Evolutionary conservation across 2,888 invertebrate species (phyloP).

Genomic region (Leistus spinibarbis): DNA sequence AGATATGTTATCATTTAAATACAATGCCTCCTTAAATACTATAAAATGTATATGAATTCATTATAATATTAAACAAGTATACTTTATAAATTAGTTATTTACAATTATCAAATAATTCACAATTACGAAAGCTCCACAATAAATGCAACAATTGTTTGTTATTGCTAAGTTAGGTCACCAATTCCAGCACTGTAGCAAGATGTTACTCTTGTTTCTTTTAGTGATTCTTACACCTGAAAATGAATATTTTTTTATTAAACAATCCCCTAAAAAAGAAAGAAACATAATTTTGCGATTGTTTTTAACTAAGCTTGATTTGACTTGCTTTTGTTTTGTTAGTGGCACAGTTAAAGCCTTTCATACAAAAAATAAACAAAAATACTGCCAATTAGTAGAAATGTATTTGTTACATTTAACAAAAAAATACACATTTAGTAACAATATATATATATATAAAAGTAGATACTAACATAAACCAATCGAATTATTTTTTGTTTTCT

Average conservation of each 20-base stretch:
- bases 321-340: constrained; percentile 15
- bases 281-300: background rate
- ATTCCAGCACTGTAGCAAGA: constrained; percentile 42
- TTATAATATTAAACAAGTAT: constrained; percentile 39
- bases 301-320: background rate
- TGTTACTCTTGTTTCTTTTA: constrained; percentile 40
- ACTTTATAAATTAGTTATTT: constrained; percentile 14
- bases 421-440: constrained; percentile 29
- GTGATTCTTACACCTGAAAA: constrained; percentile 35
- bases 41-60: constrained; percentile 24
- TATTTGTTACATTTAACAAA: constrained; percentile 28
- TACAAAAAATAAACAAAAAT: constrained; percentile 12
- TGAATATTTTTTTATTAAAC: constrained; percentile 3
- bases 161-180: constrained; percentile 39
- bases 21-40: constrained; percentile 37
- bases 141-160: constrained; percentile 16
- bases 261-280: background rate
- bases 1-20: constrained; percentile 45
- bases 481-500: background rate
- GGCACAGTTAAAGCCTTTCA: constrained; percentile 29
- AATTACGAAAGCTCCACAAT: constrained; percentile 27
- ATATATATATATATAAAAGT: background rate
- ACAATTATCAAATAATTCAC: constrained; percentile 25
- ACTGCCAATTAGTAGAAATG: constrained; percentile 22
- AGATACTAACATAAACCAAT: constrained; percentile 11